phyloP scores from a whole-genome alignment of 2,797 vertebrate species.

The Melanotaenia maccullochi region DNA sequence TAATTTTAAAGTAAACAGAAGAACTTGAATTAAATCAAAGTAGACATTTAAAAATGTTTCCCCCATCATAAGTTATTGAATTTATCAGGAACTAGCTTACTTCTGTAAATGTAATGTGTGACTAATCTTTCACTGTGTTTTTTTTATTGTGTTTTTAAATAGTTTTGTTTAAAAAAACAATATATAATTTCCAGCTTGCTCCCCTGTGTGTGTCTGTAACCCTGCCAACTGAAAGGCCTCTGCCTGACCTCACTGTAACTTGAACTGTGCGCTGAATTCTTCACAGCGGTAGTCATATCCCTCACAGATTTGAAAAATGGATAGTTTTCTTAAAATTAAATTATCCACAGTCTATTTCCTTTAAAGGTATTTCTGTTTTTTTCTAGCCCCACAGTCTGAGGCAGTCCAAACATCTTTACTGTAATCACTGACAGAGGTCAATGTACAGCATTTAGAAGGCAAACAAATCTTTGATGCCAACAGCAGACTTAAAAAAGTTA shows the following conservation, averaged over 20 bases:
- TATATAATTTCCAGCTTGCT: neutral
- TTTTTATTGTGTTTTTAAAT: conserved; percentile 18
- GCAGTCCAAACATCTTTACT: neutral
- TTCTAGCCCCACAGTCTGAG: neutral
- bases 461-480: neutral
- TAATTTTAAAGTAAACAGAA: neutral
- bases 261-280: conserved; percentile 61
- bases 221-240: conserved; percentile 39
- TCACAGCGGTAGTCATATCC: conserved; percentile 41
- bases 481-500: neutral
- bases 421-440: too few species aligned
- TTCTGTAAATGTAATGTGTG: neutral
- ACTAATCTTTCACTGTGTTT: neutral
- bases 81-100: neutral
- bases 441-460: neutral
- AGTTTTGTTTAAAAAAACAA: neutral
- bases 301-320: conserved; percentile 10
- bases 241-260: conserved; percentile 59
- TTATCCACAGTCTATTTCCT: conserved; percentile 1
- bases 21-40: neutral
- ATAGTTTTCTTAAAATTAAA: conserved; percentile 25
- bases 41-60: neutral
- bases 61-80: neutral
- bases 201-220: conserved; percentile 8
- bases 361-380: neutral